Evolutionary conservation across 2,888 invertebrate species (phyloP), one percentile per base, ranked within the genome.

Genomic region (Sclerodermus sp.): DNA sequence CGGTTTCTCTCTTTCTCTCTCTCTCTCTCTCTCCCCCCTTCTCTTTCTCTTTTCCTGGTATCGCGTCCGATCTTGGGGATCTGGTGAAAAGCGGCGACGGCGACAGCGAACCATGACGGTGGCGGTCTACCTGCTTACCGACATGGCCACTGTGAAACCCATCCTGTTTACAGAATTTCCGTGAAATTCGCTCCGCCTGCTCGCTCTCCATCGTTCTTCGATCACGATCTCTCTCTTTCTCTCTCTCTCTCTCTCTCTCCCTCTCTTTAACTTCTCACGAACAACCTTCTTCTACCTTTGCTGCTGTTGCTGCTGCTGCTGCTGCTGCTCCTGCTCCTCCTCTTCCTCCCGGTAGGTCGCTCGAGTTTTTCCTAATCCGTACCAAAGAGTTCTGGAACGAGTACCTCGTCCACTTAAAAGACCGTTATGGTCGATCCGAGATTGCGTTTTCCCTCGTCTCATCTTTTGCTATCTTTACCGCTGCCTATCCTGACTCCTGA

Each of bases 11-110:
- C n/a, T n/a, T n/a, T n/a, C n/a, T n/a, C n/a, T n/a, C n/a, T n/a
- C n/a, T n/a, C n/a, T n/a, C n/a, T n/a, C n/a, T n/a, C n/a, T n/a
- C n/a, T n/a, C n/a, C n/a, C n/a, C n/a, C n/a, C n/a, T n/a, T n/a
- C n/a, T n/a, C n/a, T n/a, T n/a, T n/a, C n/a, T n/a, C n/a, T n/a
- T n/a, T n/a, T n/a, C n/a, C n/a, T n/a, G n/a, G n/a, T n/a, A 59
- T 55, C 59, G 55, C 17, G 51, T 42, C 42, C 48, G 51, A 59
- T 59, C 59, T 58, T 38, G 50, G n/a, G n/a, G 17, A 53, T 34
- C 12, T 45, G 44, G 50, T 51, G 59, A 58, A 58, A 58, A 59
- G 44, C 44, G 51, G 32, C 42, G 45, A 31, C 30, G 44, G 45
- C 51, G 51, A 48, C 57, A 43, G 42, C 40, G 47, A 42, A 41